phyloP scores from a whole-genome alignment of 1,140 invertebrate genomes.

The Dermatophagoides farinae region DNA sequence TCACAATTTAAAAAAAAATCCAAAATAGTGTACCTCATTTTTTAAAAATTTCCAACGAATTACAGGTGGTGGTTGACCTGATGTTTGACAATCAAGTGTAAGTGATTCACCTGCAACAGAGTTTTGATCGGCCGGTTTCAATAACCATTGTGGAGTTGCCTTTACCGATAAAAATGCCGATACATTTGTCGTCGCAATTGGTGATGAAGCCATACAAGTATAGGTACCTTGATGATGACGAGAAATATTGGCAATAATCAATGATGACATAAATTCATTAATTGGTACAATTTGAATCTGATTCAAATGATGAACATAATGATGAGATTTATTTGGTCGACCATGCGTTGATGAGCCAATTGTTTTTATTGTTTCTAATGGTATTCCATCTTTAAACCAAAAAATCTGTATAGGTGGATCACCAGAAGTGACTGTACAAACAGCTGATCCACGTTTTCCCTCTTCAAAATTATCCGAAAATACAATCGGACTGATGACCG shows the following conservation, averaged over 20 bases:
- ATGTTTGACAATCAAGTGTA: constrained; percentile 21
- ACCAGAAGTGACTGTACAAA: constrained; percentile 20
- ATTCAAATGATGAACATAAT: background rate
- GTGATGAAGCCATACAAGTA: constrained; percentile 56
- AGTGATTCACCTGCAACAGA: constrained; percentile 18
- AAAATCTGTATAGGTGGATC: constrained; percentile 47
- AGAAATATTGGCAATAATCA: constrained; percentile 51
- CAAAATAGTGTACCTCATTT: background rate
- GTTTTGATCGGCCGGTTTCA: constrained; percentile 18
- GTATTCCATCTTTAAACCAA: constrained; percentile 52
- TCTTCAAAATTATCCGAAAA: constrained; percentile 21
- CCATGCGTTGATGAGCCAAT: background rate
- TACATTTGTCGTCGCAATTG: constrained; percentile 52
- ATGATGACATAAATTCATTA: constrained; percentile 23
- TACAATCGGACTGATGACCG: constrained; percentile 19
- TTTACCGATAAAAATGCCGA: constrained; percentile 56
- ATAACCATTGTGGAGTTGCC: constrained; percentile 21
- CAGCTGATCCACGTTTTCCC: constrained; percentile 20
- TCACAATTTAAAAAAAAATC: background rate
- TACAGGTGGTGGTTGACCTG: constrained; percentile 21
- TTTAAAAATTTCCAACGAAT: constrained; percentile 22
- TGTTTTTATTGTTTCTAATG: constrained; percentile 22
- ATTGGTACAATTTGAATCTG: constrained; percentile 20
- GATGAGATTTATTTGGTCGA: background rate
- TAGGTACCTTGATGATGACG: constrained; percentile 54